These are phyloP conservation scores for Azemiops feae DNA, from an alignment of 2,113 vertebrate species.

Conservation along the genomic window DNA sequence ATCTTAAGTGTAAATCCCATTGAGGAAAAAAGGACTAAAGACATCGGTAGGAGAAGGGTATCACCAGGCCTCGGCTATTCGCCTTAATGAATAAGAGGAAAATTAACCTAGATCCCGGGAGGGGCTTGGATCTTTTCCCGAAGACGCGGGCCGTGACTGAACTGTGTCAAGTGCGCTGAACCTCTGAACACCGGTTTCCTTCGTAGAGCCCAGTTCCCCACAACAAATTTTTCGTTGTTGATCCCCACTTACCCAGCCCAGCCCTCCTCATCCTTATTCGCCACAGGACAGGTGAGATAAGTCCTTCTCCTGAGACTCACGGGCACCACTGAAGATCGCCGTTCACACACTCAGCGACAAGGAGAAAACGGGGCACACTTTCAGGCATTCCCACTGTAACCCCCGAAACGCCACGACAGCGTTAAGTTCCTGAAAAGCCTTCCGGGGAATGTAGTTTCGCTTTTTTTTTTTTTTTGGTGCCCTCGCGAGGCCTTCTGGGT, in stretches of 20 bases:
- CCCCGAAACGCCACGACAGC: constrained; percentile 51
- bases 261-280: constrained; percentile 59
- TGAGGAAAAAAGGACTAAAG: neutral
- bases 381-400: neutral
- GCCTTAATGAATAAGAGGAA: neutral
- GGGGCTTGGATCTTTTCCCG: neutral
- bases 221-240: too few relatives aligned
- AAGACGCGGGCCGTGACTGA: neutral
- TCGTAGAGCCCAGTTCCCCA: too few relatives aligned
- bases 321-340: neutral
- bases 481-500: constrained; percentile 26
- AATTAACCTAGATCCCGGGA: neutral
- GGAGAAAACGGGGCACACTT: too few relatives aligned
- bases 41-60: neutral
- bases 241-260: constrained; percentile 55
- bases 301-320: neutral
- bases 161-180: neutral
- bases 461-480: neutral
- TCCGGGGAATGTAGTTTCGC: constrained; percentile 11
- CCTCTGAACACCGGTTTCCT: neutral
- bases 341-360: neutral
- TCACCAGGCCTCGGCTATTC: neutral
- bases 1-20: neutral
- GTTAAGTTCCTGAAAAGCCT: neutral
- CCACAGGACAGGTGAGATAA: neutral